phyloP scores from a whole-genome alignment of 2,113 vertebrate genomes.

The Bubo blakistoni region DNA sequence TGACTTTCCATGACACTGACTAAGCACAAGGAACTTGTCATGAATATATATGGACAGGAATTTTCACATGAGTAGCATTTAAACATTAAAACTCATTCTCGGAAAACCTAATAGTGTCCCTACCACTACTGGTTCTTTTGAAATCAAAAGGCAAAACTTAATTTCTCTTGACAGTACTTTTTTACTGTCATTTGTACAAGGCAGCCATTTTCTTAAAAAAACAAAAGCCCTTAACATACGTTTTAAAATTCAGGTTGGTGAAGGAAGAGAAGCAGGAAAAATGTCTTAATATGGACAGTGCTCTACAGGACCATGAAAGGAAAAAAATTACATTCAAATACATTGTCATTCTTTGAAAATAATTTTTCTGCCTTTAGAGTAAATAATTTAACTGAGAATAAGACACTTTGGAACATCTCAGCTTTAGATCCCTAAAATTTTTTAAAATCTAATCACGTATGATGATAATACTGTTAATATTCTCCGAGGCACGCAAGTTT shows the following conservation, averaged over 20 bases:
- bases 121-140: background rate
- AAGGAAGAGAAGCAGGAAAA: background rate
- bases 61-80: background rate
- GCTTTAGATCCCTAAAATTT: background rate
- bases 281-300: background rate
- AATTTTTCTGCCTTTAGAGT: background rate
- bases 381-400: background rate
- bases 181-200: background rate
- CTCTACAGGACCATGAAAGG: background rate
- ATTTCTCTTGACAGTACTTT: background rate
- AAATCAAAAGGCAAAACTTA: conserved; percentile 7
- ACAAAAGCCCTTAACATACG: background rate
- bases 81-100: conserved; percentile 7
- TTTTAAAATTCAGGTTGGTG: background rate
- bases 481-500: background rate
- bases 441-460: background rate
- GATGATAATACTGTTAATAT: background rate
- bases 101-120: background rate
- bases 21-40: background rate
- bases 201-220: background rate
- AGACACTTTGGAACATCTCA: background rate
- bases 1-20: conserved; percentile 4
- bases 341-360: background rate
- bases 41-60: conserved; percentile 22
- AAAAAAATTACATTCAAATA: background rate